A percentile compares a stretch with the other conserved stretches of the same genome.
phyloP scores from a whole-genome alignment of 2,888 invertebrate genomes.

The Nomada ferruginata region DNA sequence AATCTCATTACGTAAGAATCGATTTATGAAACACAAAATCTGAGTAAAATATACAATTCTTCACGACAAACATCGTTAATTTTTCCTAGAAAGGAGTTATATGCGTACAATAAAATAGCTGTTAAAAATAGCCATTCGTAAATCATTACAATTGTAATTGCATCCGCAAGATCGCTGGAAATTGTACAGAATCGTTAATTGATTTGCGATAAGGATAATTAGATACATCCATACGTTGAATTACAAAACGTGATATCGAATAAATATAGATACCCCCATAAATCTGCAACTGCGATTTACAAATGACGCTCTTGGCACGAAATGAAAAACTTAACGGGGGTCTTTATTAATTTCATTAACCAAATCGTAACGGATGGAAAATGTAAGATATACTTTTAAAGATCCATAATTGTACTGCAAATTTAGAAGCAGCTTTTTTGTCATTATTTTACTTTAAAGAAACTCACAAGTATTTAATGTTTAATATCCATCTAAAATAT shows the following conservation, averaged over 20 bases:
- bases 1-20: constrained; percentile 17
- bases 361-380: no score
- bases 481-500: background rate
- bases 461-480: background rate
- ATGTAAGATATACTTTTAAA: no score
- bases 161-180: background rate
- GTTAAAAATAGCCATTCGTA: background rate
- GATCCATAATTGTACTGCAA: no score
- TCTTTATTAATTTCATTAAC: no score
- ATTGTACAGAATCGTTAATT: background rate
- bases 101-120: background rate
- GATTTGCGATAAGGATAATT: background rate
- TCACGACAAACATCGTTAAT: background rate
- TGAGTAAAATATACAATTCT: background rate
- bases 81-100: background rate
- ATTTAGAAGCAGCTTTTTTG: no score
- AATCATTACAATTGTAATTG: background rate
- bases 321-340: no score
- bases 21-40: background rate
- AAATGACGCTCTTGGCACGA: no score
- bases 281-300: no score
- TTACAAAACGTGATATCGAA: background rate
- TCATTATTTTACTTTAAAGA: no score
- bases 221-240: background rate
- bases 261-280: background rate